Conservation (phyloP, 2,113 vertebrate genomes). For the Tautogolabrus adspersus region DNA sequence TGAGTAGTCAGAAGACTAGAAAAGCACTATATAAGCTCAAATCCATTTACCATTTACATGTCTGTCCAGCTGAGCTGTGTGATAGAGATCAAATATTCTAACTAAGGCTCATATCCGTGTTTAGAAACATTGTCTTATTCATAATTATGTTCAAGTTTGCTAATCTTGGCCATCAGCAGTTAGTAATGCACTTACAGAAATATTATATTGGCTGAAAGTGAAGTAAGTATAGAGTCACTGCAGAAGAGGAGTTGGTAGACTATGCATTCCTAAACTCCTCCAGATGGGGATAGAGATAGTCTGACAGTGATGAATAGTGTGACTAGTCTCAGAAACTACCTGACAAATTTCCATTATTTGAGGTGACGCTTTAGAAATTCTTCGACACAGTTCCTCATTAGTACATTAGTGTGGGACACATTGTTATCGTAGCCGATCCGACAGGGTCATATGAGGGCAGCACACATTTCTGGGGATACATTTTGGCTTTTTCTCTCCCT, state of each 20-base stretch:
- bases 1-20: too few relatives aligned
- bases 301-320: conserved; percentile 55
- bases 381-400: conserved; percentile 32
- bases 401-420: conserved; percentile 2
- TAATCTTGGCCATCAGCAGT: neutral
- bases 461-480: neutral
- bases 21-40: too few relatives aligned
- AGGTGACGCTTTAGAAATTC: conserved; percentile 30
- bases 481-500: neutral
- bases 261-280: conserved; percentile 5
- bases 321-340: conserved; percentile 44
- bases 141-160: neutral
- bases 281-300: conserved; percentile 51
- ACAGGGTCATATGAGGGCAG: neutral
- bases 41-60: too few relatives aligned
- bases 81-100: too few relatives aligned
- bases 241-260: conserved; percentile 9
- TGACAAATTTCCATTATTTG: conserved; percentile 57
- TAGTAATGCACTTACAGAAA: neutral
- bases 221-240: neutral
- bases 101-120: too few relatives aligned
- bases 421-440: conserved; percentile 31
- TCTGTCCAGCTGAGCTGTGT: too few relatives aligned
- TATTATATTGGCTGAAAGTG: neutral
- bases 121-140: too few relatives aligned